phyloP scores from a whole-genome alignment of 2,797 vertebrate species.

The Choloepus didactylus region DNA sequence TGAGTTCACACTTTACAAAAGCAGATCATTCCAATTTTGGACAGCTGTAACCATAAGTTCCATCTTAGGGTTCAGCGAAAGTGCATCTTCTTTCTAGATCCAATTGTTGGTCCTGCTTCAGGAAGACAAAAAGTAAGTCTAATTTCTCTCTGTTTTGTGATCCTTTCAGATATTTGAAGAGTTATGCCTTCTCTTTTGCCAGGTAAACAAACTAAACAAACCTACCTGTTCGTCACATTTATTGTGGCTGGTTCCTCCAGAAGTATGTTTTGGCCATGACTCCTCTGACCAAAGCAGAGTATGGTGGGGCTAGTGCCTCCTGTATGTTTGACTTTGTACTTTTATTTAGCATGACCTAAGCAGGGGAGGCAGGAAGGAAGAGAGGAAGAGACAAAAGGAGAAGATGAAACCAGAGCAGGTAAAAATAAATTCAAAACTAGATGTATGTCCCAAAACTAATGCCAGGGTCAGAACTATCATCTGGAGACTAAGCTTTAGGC shows the following conservation, averaged over 20 bases:
- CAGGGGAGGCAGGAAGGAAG: neutral
- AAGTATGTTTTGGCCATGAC: neutral
- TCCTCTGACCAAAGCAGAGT: neutral
- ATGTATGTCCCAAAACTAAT: neutral
- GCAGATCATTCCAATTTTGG: neutral
- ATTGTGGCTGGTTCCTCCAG: neutral
- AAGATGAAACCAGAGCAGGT: neutral
- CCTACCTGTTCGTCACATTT: neutral
- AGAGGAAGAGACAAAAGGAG: neutral
- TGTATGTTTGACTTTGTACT: neutral
- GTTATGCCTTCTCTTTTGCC: neutral
- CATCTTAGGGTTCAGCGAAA: neutral
- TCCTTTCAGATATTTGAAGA: slow-evolving; percentile 5
- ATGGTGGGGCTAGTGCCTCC: neutral
- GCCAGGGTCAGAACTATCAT: neutral
- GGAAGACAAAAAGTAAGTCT: neutral
- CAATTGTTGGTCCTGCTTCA: neutral
- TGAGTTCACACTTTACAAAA: neutral
- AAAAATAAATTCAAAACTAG: slow-evolving; percentile 54
- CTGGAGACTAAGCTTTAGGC: neutral
- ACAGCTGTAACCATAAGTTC: neutral
- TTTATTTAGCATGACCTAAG: neutral
- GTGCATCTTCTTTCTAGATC: neutral
- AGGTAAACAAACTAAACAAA: slow-evolving; percentile 39
- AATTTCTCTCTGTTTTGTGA: neutral